Base-by-base conservation (phyloP, 1,140 invertebrate genomes). In the Philotrypesis tridentata region DNA sequence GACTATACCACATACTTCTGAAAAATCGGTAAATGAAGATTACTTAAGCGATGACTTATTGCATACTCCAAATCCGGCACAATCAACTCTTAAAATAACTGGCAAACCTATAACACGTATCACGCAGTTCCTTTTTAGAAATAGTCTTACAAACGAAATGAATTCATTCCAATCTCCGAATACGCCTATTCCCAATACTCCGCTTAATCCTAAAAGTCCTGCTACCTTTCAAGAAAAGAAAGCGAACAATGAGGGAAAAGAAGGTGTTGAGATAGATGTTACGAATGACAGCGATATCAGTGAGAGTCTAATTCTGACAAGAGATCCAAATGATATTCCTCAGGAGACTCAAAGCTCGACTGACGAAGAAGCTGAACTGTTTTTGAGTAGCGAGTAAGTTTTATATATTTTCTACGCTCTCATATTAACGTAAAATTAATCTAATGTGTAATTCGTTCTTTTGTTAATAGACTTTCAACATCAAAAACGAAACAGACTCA, bases 31-130 rank as follows among this genome's bases (percentile, higher is more conserved):
- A 55, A 55, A n/a, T 55, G 48, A 55, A n/a, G 48, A 55, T 55
- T 55, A 55, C 6, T 17, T 55, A 55, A 55, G 48, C 6, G 77
- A 79, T 25, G 78, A 80, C 6, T 8, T 80, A 31, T 3, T 83
- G 1, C 65, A 33, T 2, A 48, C 73, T 25, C 73, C 71, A 40
- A 31, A 83, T 37, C 71, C 55, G n/a, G 73, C 78, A 9, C 78
- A 79, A 25, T 76, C 77, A 17, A 80, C 77, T 7, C 65, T 80
- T 1, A 82, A 77, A n/a, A 33, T 43, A 2, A 75, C 12, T 27
- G 80, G 74, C 17, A 76, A 60, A 68, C 80, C 73, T 0, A 4
- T 81, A 8, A 60, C 40, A 4, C 73, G 74, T 9, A 37, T 82
- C 25, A 77, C 80, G 11, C 65, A 71, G 23, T 82, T 82, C 17